Conservation (phyloP, 2,888 invertebrate genomes). For the Caradrina clavipalpis region DNA sequence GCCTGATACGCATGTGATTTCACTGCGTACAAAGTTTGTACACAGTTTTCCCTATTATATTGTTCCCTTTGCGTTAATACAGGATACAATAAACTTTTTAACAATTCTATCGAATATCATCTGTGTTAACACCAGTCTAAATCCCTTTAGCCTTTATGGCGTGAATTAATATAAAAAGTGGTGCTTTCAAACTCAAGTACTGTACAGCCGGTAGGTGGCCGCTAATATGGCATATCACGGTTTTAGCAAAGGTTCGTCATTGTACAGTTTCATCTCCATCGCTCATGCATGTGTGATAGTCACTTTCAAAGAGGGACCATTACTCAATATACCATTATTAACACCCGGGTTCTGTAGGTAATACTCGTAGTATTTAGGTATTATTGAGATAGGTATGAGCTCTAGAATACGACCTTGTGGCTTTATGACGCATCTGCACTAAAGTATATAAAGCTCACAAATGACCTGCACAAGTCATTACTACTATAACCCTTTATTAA, state of each 20-base stretch:
- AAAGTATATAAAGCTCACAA: slow-evolving; percentile 49
- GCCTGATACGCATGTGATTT: slow-evolving; percentile 1
- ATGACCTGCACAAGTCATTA: slow-evolving; percentile 40
- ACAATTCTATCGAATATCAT: slow-evolving; percentile 15
- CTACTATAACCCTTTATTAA: slow-evolving; percentile 44
- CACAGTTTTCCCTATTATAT: neutral
- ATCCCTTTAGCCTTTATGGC: slow-evolving; percentile 9
- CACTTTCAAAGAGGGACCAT: neutral
- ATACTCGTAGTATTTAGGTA: slow-evolving; percentile 19
- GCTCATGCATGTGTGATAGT: neutral
- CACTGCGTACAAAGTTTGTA: neutral
- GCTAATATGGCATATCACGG: neutral
- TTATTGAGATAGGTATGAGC: slow-evolving; percentile 16
- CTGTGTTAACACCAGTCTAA: slow-evolving; percentile 2
- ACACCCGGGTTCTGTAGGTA: neutral
- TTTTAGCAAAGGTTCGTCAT: neutral
- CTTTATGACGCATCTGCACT: slow-evolving; percentile 41
- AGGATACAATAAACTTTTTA: slow-evolving; percentile 16
- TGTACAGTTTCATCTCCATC: neutral
- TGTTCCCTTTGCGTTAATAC: slow-evolving; percentile 2
- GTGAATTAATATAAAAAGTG: slow-evolving; percentile 22
- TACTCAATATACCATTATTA: neutral
- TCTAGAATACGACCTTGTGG: slow-evolving; percentile 33
- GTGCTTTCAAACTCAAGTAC: neutral
- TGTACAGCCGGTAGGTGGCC: neutral